Conservation (phyloP, 2,888 invertebrate species). For the Agriopis aurantiaria region DNA sequence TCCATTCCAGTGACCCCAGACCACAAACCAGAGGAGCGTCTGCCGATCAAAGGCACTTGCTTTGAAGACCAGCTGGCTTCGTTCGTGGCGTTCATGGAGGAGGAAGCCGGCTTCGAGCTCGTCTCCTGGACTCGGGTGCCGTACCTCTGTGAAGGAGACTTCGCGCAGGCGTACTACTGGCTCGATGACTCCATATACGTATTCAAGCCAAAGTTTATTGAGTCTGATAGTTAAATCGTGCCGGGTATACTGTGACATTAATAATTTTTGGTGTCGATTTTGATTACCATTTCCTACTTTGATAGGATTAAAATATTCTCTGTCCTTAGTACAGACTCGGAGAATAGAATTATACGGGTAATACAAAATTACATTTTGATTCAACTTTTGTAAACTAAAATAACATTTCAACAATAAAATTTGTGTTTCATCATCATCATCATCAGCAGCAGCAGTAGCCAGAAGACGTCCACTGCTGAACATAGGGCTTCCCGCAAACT, state of each 20-base stretch:
- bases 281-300: not conserved
- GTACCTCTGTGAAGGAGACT: slow-evolving; percentile 98
- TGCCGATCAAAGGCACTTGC: slow-evolving; percentile 88
- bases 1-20: slow-evolving; percentile 86
- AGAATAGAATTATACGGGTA: too few species aligned
- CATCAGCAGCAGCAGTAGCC: too few species aligned
- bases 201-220: slow-evolving; percentile 74
- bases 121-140: slow-evolving; percentile 96
- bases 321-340: too few species aligned
- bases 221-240: slow-evolving; percentile 14
- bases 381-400: too few species aligned
- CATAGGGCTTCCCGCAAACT: too few species aligned
- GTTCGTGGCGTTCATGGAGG: slow-evolving; percentile 86
- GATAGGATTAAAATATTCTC: too few species aligned
- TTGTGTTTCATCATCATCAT: too few species aligned
- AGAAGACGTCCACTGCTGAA: too few species aligned
- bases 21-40: slow-evolving; percentile 89
- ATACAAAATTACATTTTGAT: too few species aligned
- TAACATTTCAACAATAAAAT: too few species aligned
- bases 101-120: slow-evolving; percentile 92
- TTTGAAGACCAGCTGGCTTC: slow-evolving; percentile 94
- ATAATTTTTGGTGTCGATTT: not conserved
- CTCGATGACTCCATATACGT: slow-evolving; percentile 96
- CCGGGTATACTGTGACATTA: not conserved
- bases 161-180: slow-evolving; percentile 96